Evolutionary conservation across 2,888 invertebrate species (phyloP).

Genomic region (Rhagophthalmus giganteus): DNA sequence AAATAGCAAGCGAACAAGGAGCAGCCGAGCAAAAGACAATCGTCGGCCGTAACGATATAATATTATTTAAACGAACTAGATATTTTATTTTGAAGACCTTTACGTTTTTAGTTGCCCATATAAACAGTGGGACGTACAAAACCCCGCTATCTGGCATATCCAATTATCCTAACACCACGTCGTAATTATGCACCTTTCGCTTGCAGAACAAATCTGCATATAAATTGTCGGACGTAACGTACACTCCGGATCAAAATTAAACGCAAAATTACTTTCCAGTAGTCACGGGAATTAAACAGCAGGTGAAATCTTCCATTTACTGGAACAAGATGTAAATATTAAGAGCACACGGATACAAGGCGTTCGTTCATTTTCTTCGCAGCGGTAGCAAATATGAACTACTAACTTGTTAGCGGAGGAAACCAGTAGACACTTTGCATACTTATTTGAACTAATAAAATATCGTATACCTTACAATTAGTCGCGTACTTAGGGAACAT

Average conservation of each 20-base stretch:
- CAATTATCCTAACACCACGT: too few species aligned
- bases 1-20: too few species aligned
- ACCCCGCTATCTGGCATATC: too few species aligned
- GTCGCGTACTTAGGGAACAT: background rate
- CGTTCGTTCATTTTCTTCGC: slow-evolving; percentile 16
- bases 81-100: too few species aligned
- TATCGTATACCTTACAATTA: slow-evolving; percentile 8
- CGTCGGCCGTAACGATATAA: too few species aligned
- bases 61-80: too few species aligned
- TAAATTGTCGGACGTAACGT: slow-evolving; percentile 6
- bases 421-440: slow-evolving; percentile 13
- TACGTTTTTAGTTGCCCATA: too few species aligned
- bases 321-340: slow-evolving; percentile 16
- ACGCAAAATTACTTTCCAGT: slow-evolving; percentile 4
- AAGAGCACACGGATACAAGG: slow-evolving; percentile 2
- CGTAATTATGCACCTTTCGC: too few species aligned
- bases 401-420: slow-evolving; percentile 12
- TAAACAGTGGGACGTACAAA: too few species aligned
- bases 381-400: slow-evolving; percentile 12
- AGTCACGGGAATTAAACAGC: slow-evolving; percentile 18
- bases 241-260: slow-evolving; percentile 1
- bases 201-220: slow-evolving; percentile 14
- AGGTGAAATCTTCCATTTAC: slow-evolving; percentile 18
- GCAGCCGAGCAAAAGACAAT: too few species aligned
- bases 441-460: slow-evolving; percentile 15